Evolutionary conservation across 1,140 invertebrate genomes (phyloP), one percentile per base, ranked within the genome.

Genomic region (Hormaphis cornu): DNA sequence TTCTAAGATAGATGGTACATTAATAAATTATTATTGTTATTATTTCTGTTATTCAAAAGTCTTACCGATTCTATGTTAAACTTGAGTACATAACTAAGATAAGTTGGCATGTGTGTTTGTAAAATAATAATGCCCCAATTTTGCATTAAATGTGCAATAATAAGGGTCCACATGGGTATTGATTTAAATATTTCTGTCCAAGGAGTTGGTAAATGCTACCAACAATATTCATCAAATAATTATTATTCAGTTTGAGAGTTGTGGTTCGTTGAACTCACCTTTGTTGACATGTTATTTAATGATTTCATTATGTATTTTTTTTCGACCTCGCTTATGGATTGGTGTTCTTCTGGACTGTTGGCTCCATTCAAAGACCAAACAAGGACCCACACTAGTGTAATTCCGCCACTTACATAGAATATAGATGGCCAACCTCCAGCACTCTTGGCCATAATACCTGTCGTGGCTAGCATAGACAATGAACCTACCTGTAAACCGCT

Each of bases 61-160:
- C 33, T 73, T 71, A 75, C 75, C 26, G 69, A 70, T 77, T 87
- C 83, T 26, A 96, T 86, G 58, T 95, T 81, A 73, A 89, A 89
- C 56, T 85, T 79, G 1, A 97, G 81, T 0, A 96, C 86, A 54
- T 85, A 83, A 24, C 86, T 86, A 83, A 98, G 87, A 75, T 94
- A 98, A 0, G 85, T 89, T 0, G 96, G 95, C 73, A 97, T 87
- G 78, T 94, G 86, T 0, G 91, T 94, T 53, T 97, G 81, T 46
- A 98, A 81, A 4, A 90, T 95, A 81, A 93, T 95, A 75, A 91
- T 93, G 1, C 92, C 93, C 93, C 85, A 88, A 75, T 85, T 85
- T 72, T 85, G 82, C 16, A 81, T 80, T 73, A 85, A 80, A 74
- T 88, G 84, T 6, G 79, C 80, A 3, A 83, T 75, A 48, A 84